These are phyloP conservation scores for Hippocampus guttulatus DNA, from an alignment of 2,113 vertebrate species.

Conservation along the genomic window DNA sequence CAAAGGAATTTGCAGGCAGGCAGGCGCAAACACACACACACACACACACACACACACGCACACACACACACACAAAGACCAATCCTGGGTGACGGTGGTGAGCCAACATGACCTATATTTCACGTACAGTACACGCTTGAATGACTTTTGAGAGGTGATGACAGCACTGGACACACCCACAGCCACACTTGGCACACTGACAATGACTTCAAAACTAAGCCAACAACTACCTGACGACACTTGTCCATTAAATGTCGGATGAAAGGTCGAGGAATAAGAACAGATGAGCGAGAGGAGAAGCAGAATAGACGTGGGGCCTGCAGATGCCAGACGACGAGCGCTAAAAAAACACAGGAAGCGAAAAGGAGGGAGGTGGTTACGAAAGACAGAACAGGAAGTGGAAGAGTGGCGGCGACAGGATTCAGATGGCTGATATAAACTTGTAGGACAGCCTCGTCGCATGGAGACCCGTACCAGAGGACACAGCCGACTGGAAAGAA, in stretches of 20 bases:
- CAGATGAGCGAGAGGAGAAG: background rate
- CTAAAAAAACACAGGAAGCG: slow-evolving; percentile 25
- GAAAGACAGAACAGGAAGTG: slow-evolving; percentile 14
- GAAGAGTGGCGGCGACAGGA: slow-evolving; percentile 13
- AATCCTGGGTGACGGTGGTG: background rate
- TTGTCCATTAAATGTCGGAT: slow-evolving; percentile 13
- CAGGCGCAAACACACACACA: slow-evolving; percentile 8
- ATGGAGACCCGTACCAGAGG: background rate
- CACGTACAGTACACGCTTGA: background rate
- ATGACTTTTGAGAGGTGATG: slow-evolving; percentile 17
- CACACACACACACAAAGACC: background rate
- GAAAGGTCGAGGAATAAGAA: slow-evolving; percentile 3
- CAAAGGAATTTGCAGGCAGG: slow-evolving; percentile 39
- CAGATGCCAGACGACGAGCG: slow-evolving; percentile 24
- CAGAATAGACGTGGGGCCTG: slow-evolving; percentile 6
- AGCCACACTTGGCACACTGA: slow-evolving; percentile 9
- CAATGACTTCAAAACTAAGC: background rate
- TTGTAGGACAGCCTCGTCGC: background rate
- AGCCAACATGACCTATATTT: slow-evolving; percentile 11
- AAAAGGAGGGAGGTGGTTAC: background rate
- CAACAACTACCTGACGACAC: slow-evolving; percentile 13
- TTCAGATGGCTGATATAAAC: slow-evolving; percentile 18
- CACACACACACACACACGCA: slow-evolving; percentile 9
- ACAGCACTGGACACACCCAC: slow-evolving; percentile 30
- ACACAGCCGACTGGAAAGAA: background rate